Conservation (phyloP, 92 coral and sea anemone genomes). For the Actinostola sp. region DNA sequence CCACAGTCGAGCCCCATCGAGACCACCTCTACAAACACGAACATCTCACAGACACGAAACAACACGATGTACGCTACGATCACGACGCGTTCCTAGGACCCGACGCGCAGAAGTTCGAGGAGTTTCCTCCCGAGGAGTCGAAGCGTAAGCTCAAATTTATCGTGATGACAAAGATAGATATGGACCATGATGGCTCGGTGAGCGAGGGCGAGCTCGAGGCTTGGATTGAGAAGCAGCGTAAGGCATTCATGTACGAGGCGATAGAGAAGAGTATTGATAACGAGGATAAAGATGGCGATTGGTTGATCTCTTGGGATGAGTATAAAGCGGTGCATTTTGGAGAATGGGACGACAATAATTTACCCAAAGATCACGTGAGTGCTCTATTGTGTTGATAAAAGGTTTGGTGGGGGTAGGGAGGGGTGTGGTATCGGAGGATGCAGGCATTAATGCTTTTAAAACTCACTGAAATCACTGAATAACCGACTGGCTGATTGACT, state of each 20-base stretch:
- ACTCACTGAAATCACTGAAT: too few species aligned
- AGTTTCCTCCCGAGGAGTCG: slow-evolving; percentile 86
- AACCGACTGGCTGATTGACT: too few species aligned
- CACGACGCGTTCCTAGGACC: slow-evolving; percentile 99
- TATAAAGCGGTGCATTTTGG: slow-evolving; percentile 79
- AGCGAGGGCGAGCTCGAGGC: slow-evolving; percentile 78
- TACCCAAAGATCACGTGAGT: slow-evolving; percentile 94
- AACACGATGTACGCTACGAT: slow-evolving; percentile 83
- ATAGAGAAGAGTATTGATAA: slow-evolving; percentile 72
- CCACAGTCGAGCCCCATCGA: slow-evolving; percentile 68
- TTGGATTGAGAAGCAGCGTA: slow-evolving; percentile 95
- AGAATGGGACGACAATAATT: slow-evolving; percentile 72
- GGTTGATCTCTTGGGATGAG: slow-evolving; percentile 93
- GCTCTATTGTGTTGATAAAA: neutral
- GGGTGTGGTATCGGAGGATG: too few species aligned
- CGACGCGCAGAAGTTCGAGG: slow-evolving; percentile 89
- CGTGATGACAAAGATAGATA: slow-evolving; percentile 73
- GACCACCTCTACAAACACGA: slow-evolving; percentile 92
- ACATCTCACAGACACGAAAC: slow-evolving; percentile 66
- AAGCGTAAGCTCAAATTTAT: slow-evolving; percentile 76
- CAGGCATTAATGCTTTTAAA: too few species aligned
- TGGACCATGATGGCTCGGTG: slow-evolving; percentile 78
- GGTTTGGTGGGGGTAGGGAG: neutral
- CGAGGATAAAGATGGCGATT: slow-evolving; percentile 85
- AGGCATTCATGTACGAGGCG: slow-evolving; percentile 94